These are phyloP conservation scores for Heteronetta atricapilla DNA, from an alignment of 2,113 vertebrate genomes.

Conservation along the genomic window DNA sequence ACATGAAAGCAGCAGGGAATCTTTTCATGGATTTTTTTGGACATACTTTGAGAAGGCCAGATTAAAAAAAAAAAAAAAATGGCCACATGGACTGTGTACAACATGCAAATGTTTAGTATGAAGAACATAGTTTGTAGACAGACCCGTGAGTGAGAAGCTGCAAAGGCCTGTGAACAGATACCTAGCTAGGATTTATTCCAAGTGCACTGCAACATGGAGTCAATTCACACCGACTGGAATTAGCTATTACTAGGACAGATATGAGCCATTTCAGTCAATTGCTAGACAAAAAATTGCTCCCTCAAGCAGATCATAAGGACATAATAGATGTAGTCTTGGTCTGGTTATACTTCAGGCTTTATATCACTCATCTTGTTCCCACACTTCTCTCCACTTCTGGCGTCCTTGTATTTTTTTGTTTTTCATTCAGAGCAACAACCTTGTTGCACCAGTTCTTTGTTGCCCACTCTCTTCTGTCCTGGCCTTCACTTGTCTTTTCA, in stretches of 20 bases:
- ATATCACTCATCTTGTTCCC: neutral
- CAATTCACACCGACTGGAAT: neutral
- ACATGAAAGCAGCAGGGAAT: neutral
- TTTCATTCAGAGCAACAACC: neutral
- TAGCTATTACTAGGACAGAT: neutral
- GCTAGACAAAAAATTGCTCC: neutral
- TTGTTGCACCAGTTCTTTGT: neutral
- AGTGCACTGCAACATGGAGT: neutral
- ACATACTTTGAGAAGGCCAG: neutral
- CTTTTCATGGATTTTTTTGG: neutral
- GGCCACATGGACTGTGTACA: neutral
- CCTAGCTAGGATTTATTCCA: neutral
- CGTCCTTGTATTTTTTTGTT: neutral
- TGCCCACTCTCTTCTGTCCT: neutral
- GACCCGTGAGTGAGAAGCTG: neutral
- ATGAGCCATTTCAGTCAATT: neutral
- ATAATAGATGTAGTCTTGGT: neutral
- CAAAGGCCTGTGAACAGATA: neutral
- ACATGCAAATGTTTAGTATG: neutral
- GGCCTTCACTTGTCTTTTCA: neutral
- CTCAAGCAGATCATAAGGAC: neutral
- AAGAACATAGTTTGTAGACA: neutral
- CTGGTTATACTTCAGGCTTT: neutral
- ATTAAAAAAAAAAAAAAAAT: neutral
- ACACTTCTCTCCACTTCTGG: neutral